Conservation (phyloP, 2,888 invertebrate genomes). For the Chrysina gloriosa region DNA sequence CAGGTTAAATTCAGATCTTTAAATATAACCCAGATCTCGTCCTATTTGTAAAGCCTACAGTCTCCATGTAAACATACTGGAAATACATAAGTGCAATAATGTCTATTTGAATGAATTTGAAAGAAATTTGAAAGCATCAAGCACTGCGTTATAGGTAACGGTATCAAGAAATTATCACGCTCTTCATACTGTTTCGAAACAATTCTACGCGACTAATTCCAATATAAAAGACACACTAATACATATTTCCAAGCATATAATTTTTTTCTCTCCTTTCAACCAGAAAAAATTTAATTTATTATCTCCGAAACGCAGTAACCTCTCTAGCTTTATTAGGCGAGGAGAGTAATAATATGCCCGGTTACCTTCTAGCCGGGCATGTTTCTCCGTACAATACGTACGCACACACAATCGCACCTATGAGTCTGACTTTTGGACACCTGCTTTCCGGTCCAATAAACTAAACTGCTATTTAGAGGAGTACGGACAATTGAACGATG, state of each 20-base stretch:
- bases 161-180: not conserved
- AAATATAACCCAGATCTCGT: too few species aligned
- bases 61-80: too few species aligned
- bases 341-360: conserved; percentile 6
- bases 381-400: not conserved
- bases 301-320: not conserved
- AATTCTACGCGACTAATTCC: not conserved
- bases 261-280: conserved; percentile 26
- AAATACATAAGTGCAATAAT: too few species aligned
- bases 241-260: not conserved
- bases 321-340: not conserved
- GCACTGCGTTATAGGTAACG: not conserved
- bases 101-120: too few species aligned
- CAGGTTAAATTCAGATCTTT: too few species aligned
- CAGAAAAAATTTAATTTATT: conserved; percentile 24
- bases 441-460: conserved; percentile 64
- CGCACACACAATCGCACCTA: conserved; percentile 2
- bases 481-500: conserved; percentile 59
- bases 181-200: conserved; percentile 7
- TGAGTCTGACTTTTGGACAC: conserved; percentile 61
- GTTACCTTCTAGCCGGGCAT: conserved; percentile 7
- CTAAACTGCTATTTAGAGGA: conserved; percentile 64
- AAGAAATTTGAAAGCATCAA: too few species aligned
- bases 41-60: too few species aligned
- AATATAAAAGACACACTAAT: not conserved